Percentiles rank a stretch among this genome's conserved stretches.
Conservation (phyloP, 2,888 invertebrate species). For the Galerucella calmariensis region DNA sequence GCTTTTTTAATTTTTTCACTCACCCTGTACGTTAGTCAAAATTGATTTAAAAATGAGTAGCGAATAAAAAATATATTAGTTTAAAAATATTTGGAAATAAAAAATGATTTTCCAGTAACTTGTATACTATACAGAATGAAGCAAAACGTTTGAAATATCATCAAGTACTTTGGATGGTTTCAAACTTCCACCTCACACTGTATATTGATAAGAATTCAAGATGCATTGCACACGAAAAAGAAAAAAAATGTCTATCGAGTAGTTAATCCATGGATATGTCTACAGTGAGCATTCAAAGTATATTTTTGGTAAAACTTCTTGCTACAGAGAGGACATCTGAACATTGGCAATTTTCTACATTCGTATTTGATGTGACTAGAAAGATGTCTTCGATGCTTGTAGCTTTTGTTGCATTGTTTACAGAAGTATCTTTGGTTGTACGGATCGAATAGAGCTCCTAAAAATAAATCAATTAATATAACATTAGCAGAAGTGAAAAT, state of each 20-base stretch:
- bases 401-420: slow-evolving; percentile 45
- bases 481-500: not conserved
- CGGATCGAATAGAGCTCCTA: slow-evolving; percentile 23
- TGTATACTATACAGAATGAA: no score
- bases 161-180: not conserved
- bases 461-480: slow-evolving; percentile 15
- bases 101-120: no score
- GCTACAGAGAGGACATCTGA: slow-evolving; percentile 43
- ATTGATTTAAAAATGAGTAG: no score
- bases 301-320: slow-evolving; percentile 48
- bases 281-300: slow-evolving; percentile 34
- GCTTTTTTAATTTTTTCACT: no score
- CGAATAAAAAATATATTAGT: no score
- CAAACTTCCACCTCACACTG: no score
- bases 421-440: slow-evolving; percentile 40
- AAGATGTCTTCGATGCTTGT: slow-evolving; percentile 48
- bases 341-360: slow-evolving; percentile 47
- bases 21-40: no score
- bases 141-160: not conserved
- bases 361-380: slow-evolving; percentile 50
- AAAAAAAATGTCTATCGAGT: not conserved
- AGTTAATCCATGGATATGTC: slow-evolving; percentile 28
- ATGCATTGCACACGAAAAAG: not conserved
- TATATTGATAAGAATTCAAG: not conserved
- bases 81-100: no score